Conservation (phyloP, 2,113 vertebrate species). For the Cryptotis parvus region DNA sequence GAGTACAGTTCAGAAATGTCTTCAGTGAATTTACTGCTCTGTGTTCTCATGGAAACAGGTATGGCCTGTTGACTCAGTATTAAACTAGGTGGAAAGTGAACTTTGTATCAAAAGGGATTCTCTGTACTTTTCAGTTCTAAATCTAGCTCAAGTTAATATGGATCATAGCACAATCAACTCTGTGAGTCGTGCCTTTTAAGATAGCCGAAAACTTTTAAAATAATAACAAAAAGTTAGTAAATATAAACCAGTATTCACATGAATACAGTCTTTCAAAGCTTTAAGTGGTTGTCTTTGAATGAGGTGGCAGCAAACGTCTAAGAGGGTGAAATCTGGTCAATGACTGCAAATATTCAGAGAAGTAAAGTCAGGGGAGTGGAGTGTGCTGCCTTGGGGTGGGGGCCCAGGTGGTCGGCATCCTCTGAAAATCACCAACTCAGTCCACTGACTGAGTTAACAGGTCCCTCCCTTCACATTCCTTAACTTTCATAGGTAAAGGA, state of each 20-base stretch:
- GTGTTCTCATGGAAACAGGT: constrained; percentile 18
- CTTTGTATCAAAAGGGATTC: background rate
- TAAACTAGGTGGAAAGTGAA: background rate
- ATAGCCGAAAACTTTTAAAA: background rate
- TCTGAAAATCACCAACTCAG: background rate
- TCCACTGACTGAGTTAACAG: background rate
- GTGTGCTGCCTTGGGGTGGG: background rate
- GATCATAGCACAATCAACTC: background rate
- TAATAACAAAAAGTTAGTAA: background rate
- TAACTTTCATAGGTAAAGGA: background rate
- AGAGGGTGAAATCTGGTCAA: background rate
- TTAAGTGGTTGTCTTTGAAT: background rate
- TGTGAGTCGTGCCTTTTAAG: background rate
- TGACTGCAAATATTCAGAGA: background rate
- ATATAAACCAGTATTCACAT: background rate
- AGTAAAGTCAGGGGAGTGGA: too few species aligned
- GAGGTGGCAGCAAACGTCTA: background rate
- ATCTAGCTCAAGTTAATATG: constrained; percentile 2
- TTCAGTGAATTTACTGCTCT: background rate
- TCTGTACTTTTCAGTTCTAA: background rate
- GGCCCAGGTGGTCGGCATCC: background rate
- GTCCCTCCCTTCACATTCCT: background rate
- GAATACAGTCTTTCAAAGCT: background rate
- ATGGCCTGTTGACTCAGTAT: background rate
- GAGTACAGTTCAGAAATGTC: constrained; percentile 8